A percentile compares a stretch with the other conserved stretches of the same genome.
Conservation (phyloP, 2,113 vertebrate genomes). For the Lagopus muta region DNA sequence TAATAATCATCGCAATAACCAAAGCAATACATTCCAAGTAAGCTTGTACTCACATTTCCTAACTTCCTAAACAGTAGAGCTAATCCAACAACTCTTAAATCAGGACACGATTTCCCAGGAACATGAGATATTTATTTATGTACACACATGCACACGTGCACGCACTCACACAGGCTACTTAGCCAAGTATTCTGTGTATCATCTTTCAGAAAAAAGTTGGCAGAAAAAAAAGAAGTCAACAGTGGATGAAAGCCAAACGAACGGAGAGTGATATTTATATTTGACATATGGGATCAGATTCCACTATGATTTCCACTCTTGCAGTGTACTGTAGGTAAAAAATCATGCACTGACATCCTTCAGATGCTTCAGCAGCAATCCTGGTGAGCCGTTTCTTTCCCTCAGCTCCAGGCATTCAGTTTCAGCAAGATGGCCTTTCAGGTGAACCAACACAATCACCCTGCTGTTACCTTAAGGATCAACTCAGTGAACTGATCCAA, state of each 20-base stretch:
- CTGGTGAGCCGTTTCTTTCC: background rate
- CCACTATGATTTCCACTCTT: background rate
- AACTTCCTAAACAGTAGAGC: background rate
- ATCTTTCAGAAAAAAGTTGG: conserved; percentile 9
- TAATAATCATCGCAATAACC: background rate
- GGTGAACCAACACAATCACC: background rate
- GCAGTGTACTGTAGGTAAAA: background rate
- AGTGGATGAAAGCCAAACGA: conserved; percentile 1
- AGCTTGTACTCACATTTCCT: background rate
- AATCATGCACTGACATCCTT: background rate
- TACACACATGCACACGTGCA: background rate
- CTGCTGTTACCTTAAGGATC: background rate
- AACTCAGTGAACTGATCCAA: accelerated
- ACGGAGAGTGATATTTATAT: conserved; percentile 19
- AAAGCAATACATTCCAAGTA: background rate
- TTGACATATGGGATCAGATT: background rate
- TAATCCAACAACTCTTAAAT: background rate
- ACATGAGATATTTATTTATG: background rate
- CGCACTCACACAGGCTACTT: background rate
- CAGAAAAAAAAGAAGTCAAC: background rate
- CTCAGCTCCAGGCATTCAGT: background rate
- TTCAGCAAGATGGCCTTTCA: background rate
- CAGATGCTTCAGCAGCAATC: background rate
- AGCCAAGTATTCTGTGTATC: background rate
- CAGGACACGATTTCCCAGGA: conserved; percentile 10